These are phyloP conservation scores for Micropoecilia bifurca DNA, from an alignment of 2,797 vertebrate species.

Conservation along the genomic window DNA sequence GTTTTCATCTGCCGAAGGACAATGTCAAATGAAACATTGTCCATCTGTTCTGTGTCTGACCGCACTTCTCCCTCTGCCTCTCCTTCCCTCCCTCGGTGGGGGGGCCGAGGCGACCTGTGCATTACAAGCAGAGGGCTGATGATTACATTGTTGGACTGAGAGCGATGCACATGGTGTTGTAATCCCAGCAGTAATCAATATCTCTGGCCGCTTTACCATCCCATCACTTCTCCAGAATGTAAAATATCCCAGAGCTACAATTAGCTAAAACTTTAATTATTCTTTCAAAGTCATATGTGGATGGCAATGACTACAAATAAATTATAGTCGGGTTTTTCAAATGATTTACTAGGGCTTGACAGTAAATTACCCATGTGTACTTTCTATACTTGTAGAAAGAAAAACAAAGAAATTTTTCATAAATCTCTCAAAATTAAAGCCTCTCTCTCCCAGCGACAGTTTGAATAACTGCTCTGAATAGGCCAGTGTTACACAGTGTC, in stretches of 20 bases:
- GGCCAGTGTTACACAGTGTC: background rate
- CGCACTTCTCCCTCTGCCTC: slow-evolving; percentile 44
- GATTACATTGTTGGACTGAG: slow-evolving; percentile 82
- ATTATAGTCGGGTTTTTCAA: slow-evolving; percentile 53
- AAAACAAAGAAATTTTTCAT: background rate
- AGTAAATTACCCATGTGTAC: too few species aligned
- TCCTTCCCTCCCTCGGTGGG: slow-evolving; percentile 54
- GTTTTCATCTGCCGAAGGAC: slow-evolving; percentile 71
- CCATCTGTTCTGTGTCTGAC: slow-evolving; percentile 74
- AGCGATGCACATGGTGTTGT: slow-evolving; percentile 79
- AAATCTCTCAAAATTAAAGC: background rate
- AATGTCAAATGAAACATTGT: slow-evolving; percentile 76
- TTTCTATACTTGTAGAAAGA: too few species aligned
- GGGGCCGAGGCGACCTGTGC: slow-evolving; percentile 70
- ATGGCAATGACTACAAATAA: slow-evolving; percentile 55
- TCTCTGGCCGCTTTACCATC: slow-evolving; percentile 66
- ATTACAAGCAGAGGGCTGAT: slow-evolving; percentile 80
- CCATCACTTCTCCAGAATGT: slow-evolving; percentile 76
- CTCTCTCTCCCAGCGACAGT: background rate
- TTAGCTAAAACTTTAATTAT: slow-evolving; percentile 78
- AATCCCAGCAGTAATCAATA: slow-evolving; percentile 85
- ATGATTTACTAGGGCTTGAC: slow-evolving; percentile 11
- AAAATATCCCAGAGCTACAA: slow-evolving; percentile 79
- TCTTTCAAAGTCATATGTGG: slow-evolving; percentile 80
- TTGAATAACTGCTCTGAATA: background rate